A percentile compares a stretch with the other conserved stretches of the same genome.
Evolutionary conservation across 1,140 invertebrate genomes (phyloP).

Genomic region (Nasonia giraulti): DNA sequence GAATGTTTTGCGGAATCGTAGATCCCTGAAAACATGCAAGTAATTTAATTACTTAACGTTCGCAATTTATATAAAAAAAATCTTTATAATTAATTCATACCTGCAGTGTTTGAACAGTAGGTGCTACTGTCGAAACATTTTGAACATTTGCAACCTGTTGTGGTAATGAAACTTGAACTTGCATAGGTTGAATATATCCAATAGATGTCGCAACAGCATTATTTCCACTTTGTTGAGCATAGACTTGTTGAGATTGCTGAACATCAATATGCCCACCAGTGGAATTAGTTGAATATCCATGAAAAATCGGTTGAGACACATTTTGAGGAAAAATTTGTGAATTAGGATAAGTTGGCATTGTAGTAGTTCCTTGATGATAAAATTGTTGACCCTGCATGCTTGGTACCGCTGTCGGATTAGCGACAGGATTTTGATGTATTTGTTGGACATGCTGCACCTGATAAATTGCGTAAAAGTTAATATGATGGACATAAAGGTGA

Average conservation of each 20-base stretch:
- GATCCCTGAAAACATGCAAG: conserved; percentile 37
- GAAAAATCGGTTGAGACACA: conserved; percentile 71
- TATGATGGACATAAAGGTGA: background rate
- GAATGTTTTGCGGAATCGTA: conserved; percentile 62
- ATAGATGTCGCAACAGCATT: conserved; percentile 61
- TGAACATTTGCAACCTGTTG: conserved; percentile 63
- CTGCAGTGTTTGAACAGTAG: conserved; percentile 39
- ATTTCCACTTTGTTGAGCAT: conserved; percentile 54
- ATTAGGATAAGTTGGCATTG: conserved; percentile 57
- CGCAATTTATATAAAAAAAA: background rate
- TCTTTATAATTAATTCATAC: conserved; percentile 4
- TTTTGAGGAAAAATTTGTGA: conserved; percentile 65
- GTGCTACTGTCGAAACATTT: conserved; percentile 58
- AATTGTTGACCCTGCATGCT: conserved; percentile 65
- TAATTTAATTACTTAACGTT: conserved; percentile 1
- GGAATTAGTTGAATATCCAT: conserved; percentile 63
- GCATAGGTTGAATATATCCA: conserved; percentile 65
- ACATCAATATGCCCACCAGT: conserved; percentile 66
- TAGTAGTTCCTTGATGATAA: conserved; percentile 63
- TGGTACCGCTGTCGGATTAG: conserved; percentile 60
- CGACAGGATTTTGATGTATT: conserved; percentile 62
- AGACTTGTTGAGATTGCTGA: conserved; percentile 66
- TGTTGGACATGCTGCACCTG: conserved; percentile 65
- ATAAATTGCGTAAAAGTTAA: conserved; percentile 1
- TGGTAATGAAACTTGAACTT: conserved; percentile 65